Conservation (phyloP, 2,797 vertebrate species). For the Siniperca undulata region DNA sequence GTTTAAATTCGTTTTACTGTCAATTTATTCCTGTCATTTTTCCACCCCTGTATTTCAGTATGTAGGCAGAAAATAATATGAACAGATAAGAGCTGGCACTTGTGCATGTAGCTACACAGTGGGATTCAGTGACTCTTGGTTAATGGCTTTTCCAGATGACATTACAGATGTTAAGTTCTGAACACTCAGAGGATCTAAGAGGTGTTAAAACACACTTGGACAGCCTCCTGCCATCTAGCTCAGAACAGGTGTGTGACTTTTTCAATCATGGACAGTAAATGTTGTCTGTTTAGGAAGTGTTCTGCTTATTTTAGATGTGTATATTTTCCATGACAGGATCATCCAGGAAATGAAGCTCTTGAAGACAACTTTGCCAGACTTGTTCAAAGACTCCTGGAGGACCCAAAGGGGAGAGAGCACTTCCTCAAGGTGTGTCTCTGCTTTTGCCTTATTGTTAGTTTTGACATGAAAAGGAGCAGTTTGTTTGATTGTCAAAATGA, state of each 20-base stretch:
- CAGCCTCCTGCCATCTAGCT: conserved; percentile 18
- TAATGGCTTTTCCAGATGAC: conserved; percentile 49
- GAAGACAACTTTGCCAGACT: conserved; percentile 58
- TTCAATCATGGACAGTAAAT: not conserved
- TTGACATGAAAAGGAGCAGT: not conserved
- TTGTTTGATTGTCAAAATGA: not conserved
- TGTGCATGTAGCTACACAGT: not conserved
- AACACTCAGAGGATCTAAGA: conserved; percentile 47
- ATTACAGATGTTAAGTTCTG: conserved; percentile 59
- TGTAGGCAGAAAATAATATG: not conserved
- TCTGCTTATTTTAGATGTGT: conserved; percentile 2
- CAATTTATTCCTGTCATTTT: not conserved
- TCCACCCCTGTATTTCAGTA: not conserved
- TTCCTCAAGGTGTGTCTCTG: conserved; percentile 51
- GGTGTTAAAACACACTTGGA: conserved; percentile 39
- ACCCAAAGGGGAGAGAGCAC: conserved; percentile 53
- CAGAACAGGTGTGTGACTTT: conserved; percentile 50
- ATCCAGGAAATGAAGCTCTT: conserved; percentile 31
- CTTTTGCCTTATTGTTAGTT: not conserved
- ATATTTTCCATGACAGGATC: conserved; percentile 33
- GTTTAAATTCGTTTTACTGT: not conserved
- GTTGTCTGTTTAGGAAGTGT: not conserved
- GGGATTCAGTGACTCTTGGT: not conserved
- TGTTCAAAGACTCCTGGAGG: conserved; percentile 61
- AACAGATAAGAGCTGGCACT: not conserved